These are phyloP conservation scores for Martes martes DNA, from an alignment of 2,113 vertebrate genomes.

Conservation along the genomic window DNA sequence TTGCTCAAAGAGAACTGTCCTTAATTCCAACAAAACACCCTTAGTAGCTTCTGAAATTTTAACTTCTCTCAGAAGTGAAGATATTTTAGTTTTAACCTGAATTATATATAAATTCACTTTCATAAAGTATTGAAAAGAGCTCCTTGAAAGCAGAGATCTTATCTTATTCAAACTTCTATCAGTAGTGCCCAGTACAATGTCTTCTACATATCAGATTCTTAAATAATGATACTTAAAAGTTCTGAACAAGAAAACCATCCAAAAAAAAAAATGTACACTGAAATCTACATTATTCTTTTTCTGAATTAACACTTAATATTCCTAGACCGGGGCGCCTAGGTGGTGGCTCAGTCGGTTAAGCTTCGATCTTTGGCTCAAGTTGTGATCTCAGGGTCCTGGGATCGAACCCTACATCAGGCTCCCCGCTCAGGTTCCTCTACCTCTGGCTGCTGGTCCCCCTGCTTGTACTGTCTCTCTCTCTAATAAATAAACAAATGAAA, in stretches of 20 bases:
- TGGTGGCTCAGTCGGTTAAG: too few relatives aligned
- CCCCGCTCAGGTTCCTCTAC: too few relatives aligned
- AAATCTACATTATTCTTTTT: neutral
- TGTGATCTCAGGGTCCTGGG: too few relatives aligned
- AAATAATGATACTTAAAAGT: neutral
- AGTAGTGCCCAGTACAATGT: neutral
- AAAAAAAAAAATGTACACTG: neutral
- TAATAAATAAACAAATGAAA: too few relatives aligned
- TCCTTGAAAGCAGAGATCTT: neutral
- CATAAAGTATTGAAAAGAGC: neutral
- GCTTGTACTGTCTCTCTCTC: too few relatives aligned
- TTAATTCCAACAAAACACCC: neutral
- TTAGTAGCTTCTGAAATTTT: constrained; percentile 11
- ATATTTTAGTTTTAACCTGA: neutral
- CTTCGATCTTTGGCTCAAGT: too few relatives aligned
- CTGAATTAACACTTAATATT: neutral
- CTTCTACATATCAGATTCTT: neutral
- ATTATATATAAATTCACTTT: neutral
- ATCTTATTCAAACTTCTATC: neutral
- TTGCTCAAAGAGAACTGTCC: neutral
- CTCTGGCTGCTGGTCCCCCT: too few relatives aligned
- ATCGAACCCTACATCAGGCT: too few relatives aligned
- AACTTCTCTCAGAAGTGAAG: neutral
- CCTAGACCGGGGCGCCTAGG: neutral
- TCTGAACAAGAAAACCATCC: neutral